These are phyloP conservation scores for Anguilla megastoma DNA, from an alignment of 2,797 vertebrate species.

Conservation along the genomic window DNA sequence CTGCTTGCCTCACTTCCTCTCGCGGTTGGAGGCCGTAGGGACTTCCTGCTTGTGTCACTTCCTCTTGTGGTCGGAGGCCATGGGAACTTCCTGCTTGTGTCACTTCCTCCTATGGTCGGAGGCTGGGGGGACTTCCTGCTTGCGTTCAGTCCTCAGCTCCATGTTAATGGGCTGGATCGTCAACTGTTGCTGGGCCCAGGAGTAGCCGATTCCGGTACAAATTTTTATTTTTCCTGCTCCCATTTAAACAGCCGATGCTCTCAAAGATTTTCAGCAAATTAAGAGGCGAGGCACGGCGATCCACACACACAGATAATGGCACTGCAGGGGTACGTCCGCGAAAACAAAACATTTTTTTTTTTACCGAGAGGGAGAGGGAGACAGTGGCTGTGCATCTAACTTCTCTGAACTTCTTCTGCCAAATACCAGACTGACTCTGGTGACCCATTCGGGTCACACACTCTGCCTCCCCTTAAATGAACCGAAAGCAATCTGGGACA, in stretches of 20 bases:
- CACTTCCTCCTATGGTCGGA: too few relatives aligned
- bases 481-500: conserved; percentile 64
- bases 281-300: conserved; percentile 55
- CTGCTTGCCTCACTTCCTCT: too few relatives aligned
- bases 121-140: too few relatives aligned
- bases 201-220: too few relatives aligned
- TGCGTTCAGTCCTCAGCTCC: conserved; percentile 43
- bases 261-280: conserved; percentile 37
- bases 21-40: too few relatives aligned
- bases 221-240: background rate
- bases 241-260: conserved; percentile 2
- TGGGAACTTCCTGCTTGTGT: too few relatives aligned
- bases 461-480: conserved; percentile 63
- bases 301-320: conserved; percentile 51
- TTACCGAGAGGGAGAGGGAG: conserved; percentile 42
- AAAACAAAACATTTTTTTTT: conserved; percentile 58
- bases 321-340: conserved; percentile 8
- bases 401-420: conserved; percentile 59
- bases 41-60: too few relatives aligned
- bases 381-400: conserved; percentile 62
- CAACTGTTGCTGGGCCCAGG: too few relatives aligned
- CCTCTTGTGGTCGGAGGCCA: too few relatives aligned
- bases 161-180: too few relatives aligned
- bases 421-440: background rate
- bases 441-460: conserved; percentile 59